These are phyloP conservation scores for Sminthurinus signatus DNA, from an alignment of 1,140 invertebrate genomes.

Conservation along the genomic window DNA sequence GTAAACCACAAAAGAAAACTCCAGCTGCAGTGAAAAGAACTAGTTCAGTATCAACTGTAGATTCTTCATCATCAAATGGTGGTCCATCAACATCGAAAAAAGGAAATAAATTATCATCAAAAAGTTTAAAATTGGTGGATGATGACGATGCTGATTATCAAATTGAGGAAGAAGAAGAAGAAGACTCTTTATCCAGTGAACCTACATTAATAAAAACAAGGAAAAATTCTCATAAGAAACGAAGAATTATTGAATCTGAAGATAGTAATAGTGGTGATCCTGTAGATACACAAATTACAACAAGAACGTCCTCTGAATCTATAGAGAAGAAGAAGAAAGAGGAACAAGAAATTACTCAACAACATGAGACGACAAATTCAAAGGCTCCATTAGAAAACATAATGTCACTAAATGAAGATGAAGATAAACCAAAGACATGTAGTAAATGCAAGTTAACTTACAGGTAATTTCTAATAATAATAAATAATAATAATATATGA, in stretches of 20 bases:
- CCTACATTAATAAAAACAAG: not conserved
- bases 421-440: not conserved
- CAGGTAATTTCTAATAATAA: too few relatives aligned
- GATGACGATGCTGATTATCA: slow-evolving; percentile 51
- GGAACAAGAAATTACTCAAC: too few relatives aligned
- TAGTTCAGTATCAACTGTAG: not conserved
- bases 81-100: not conserved
- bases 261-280: too few relatives aligned
- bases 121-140: slow-evolving; percentile 52
- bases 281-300: too few relatives aligned
- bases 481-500: too few relatives aligned
- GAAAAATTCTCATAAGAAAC: not conserved
- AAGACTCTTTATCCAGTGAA: slow-evolving; percentile 48
- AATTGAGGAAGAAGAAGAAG: slow-evolving; percentile 55
- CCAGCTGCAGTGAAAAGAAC: not conserved
- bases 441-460: not conserved
- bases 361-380: too few relatives aligned
- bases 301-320: too few relatives aligned
- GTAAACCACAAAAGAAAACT: slow-evolving; percentile 1
- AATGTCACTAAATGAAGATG: too few relatives aligned
- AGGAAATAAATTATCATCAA: not conserved
- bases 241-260: not conserved
- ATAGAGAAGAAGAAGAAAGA: too few relatives aligned
- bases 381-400: not conserved
- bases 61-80: not conserved